Percentiles rank a stretch among this genome's conserved stretches.
phyloP scores from a whole-genome alignment of 2,113 vertebrate genomes.

The Hemiprocne comata region DNA sequence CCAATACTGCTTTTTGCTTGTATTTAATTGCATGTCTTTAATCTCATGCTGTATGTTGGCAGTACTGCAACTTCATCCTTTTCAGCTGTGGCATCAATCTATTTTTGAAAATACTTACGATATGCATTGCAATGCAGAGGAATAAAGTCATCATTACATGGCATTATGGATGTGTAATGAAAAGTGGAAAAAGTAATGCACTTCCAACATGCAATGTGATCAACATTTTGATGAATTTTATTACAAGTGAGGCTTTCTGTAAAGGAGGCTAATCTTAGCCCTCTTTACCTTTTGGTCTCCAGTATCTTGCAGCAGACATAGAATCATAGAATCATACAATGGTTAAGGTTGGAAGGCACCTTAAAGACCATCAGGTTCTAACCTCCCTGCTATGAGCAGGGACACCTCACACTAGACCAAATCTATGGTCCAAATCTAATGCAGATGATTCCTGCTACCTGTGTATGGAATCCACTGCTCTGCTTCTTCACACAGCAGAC shows the following conservation, averaged over 20 bases:
- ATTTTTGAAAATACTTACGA: not conserved
- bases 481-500: not conserved
- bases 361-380: too few relatives aligned
- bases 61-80: not conserved
- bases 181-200: not conserved
- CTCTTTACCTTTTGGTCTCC: not conserved
- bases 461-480: not conserved
- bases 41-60: not conserved
- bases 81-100: not conserved
- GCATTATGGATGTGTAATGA: not conserved
- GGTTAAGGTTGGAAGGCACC: too few relatives aligned
- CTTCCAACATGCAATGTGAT: not conserved
- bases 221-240: not conserved
- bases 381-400: too few relatives aligned
- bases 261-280: not conserved
- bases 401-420: too few relatives aligned
- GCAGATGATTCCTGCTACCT: not conserved
- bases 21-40: not conserved
- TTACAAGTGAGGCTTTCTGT: not conserved
- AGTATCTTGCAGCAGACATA: not conserved
- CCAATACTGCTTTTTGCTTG: not conserved
- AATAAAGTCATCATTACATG: not conserved
- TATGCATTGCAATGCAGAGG: not conserved
- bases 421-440: rapidly evolving
- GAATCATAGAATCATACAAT: too few relatives aligned